phyloP scores from a whole-genome alignment of 2,113 vertebrate species.

The Charina bottae region DNA sequence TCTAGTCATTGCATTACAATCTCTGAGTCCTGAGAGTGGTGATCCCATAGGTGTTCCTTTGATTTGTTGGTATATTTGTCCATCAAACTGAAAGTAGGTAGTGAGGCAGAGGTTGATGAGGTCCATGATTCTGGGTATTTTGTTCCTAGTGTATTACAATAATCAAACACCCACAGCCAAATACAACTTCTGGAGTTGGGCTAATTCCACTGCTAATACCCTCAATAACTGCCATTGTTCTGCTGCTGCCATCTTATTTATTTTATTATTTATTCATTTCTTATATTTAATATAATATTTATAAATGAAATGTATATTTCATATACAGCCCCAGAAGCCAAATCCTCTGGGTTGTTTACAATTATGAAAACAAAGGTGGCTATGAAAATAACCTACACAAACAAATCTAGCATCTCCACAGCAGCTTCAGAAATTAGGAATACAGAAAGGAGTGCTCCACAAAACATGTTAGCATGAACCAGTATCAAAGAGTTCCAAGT shows the following conservation, averaged over 20 bases:
- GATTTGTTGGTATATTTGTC: too few species aligned
- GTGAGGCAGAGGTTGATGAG: too few species aligned
- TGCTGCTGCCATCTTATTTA: not conserved
- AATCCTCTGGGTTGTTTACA: not conserved
- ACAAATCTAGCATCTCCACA: not conserved
- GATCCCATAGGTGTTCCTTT: too few species aligned
- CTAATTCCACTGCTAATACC: not conserved
- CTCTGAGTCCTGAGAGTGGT: too few species aligned
- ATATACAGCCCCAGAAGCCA: not conserved
- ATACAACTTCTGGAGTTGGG: not conserved
- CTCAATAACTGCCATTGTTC: not conserved
- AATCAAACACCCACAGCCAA: not conserved
- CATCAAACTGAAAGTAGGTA: too few species aligned
- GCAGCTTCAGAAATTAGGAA: not conserved
- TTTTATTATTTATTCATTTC: not conserved
- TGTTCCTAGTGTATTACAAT: too few species aligned
- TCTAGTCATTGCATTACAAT: too few species aligned
- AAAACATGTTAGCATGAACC: not conserved
- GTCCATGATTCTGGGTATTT: too few species aligned
- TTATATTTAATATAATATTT: too few species aligned
- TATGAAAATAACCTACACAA: not conserved
- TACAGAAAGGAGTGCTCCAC: not conserved
- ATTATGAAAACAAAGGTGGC: not conserved
- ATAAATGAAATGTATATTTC: too few species aligned
- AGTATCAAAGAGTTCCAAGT: not conserved